phyloP scores from a whole-genome alignment of 1,140 invertebrate species.

The Trissolcus basalis region DNA sequence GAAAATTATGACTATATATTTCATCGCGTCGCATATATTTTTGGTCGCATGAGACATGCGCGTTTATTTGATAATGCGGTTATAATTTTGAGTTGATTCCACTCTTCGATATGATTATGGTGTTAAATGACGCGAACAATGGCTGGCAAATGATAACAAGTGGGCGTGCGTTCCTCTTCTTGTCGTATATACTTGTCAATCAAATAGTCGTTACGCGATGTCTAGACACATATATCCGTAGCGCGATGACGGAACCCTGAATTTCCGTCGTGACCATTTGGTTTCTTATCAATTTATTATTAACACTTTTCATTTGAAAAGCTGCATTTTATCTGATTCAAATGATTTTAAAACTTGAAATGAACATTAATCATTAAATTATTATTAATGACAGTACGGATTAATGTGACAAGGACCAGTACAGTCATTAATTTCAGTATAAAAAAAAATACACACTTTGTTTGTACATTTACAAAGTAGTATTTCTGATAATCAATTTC shows the following conservation, averaged over 20 bases:
- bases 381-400: no score
- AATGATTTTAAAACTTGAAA: no score
- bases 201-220: constrained; percentile 65
- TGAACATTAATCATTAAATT: no score
- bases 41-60: constrained; percentile 1
- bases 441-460: no score
- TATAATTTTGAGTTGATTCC: constrained; percentile 45
- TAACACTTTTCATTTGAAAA: not conserved
- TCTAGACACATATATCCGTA: constrained; percentile 63
- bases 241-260: constrained; percentile 52
- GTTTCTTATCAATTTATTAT: constrained; percentile 22
- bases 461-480: no score
- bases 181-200: constrained; percentile 68
- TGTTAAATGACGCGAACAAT: constrained; percentile 50
- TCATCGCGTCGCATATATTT: not conserved
- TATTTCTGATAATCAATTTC: no score
- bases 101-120: constrained; percentile 47
- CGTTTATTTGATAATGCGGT: constrained; percentile 35
- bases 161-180: constrained; percentile 60
- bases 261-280: constrained; percentile 56
- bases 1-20: no score
- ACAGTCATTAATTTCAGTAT: no score
- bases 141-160: constrained; percentile 58
- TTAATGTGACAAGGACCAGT: no score
- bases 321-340: no score